A percentile compares a stretch with the other conserved stretches of the same genome.
Conservation (phyloP, 2,888 invertebrate genomes). For the Agonopterix subpropinquella region DNA sequence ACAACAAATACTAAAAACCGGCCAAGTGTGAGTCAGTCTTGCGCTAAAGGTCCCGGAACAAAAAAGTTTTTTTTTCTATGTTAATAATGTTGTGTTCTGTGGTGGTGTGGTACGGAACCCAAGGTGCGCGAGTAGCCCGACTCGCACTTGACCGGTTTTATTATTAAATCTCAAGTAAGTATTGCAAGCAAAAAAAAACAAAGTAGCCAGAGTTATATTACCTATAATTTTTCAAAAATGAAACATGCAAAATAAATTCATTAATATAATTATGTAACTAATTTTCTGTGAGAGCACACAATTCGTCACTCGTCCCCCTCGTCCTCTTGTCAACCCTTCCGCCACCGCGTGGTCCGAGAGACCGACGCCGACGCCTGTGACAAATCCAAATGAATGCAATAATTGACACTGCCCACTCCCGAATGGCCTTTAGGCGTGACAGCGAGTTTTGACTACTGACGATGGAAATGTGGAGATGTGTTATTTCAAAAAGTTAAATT, state of each 20-base stretch:
- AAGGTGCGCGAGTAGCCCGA: too few species aligned
- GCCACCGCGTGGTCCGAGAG: conserved; percentile 21
- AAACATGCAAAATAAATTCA: conserved; percentile 32
- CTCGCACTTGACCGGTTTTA: too few species aligned
- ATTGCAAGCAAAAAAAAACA: too few species aligned
- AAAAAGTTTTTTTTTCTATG: too few species aligned
- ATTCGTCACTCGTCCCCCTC: conserved; percentile 53
- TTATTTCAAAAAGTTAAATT: too few species aligned
- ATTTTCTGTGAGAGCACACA: conserved; percentile 43
- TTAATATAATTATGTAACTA: conserved; percentile 45
- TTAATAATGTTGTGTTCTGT: too few species aligned
- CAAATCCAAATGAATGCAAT: conserved; percentile 73
- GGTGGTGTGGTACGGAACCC: too few species aligned
- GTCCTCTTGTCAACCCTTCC: conserved; percentile 51
- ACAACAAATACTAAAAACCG: too few species aligned
- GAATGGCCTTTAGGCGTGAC: conserved; percentile 8
- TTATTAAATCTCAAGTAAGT: too few species aligned
- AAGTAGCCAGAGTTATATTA: not conserved
- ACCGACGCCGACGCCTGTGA: conserved; percentile 48
- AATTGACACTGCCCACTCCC: conserved; percentile 53
- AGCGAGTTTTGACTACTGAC: conserved; percentile 10
- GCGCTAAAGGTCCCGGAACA: too few species aligned
- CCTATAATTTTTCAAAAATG: not conserved
- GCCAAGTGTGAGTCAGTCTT: too few species aligned
- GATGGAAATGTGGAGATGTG: not conserved